Base-by-base conservation (phyloP, 2,888 invertebrate species). In the Linnaemya tessellans region DNA sequence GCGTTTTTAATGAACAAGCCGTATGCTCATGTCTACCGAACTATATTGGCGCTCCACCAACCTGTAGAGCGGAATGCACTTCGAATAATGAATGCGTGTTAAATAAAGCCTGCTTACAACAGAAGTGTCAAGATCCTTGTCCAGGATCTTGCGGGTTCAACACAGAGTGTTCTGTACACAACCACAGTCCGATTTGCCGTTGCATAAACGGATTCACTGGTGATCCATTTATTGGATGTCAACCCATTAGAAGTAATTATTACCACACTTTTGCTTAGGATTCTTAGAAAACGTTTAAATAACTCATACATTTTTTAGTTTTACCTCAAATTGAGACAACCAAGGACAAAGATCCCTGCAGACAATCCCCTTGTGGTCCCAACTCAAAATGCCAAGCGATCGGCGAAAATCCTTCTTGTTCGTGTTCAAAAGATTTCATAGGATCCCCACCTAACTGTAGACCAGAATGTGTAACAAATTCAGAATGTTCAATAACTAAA, bases 331-430 rank as follows among this genome's bases (percentile, higher is more conserved):
- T 92, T 89, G 89, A 91, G 58, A 43, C 58, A n/a, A 84, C 86
- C 11, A 49, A 87, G 2, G 93, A 94, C 11, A 73, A 88, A 5
- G 93, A 94, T 88, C 95, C 95, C 15, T 96, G 96, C 89, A 92
- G 94, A 35, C 97, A 97, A 38, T 95, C 96, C n/a, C 97, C 97
- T 0, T 97, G 97, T 89, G 97, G 97, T 13, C 94, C 96, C 13
- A 96, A 97, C 89, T 95, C 96, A 71, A 93, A 95, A 87, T 97
- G 97, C 89, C 94, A 94, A 65, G 94, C 94, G 88, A 92, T 94
- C 13, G 94, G 95, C 87, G 93, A 94, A 67, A 95, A 94, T 89
- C 95, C 96, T 4, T 94, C 95, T 1, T 97, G 97, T 89, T 95
- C 94, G 41, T 97, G 97, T 88, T 93, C 95, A 56, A 92, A 94